Evolutionary conservation across 2,888 invertebrate species (phyloP), one percentile per base, ranked within the genome.

Genomic region (Leptinotarsa rubiginosa): DNA sequence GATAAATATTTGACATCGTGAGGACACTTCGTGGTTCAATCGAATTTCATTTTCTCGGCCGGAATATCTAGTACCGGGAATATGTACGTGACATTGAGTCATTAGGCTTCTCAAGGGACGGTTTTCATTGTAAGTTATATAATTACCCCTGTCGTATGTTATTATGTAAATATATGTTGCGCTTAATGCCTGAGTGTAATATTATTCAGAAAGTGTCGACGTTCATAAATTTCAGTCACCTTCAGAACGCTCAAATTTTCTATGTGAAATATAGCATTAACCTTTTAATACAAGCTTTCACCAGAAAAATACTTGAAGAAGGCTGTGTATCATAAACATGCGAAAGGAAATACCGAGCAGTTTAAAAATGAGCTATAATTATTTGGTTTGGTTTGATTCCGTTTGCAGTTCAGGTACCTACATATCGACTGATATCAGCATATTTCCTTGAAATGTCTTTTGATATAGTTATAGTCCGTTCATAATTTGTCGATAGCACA

Each of bases 81-180:
- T 65, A 47, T 59, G 47, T 73, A 69, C 76, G 76, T 78, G 78
- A 76, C 78, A 76, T 73, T 76, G 62, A 78, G 73, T 76, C 75
- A 75, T 78, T 78, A 78, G 65, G 73, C 67, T 72, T 70, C 66
- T 52, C 66, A 65, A 20, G 69, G 72, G 77, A 80, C 79, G 75
- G 70, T 70, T 74, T 78, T 75, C 74, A 76, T 77, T 79, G 73
- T 75, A 71, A 69, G 71, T 76, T 75, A 78, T 76, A 75, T 79
- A 80, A 79, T 79, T 79, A 74, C 75, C 71, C 69, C 67, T 59
- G 76, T 77, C 74, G 78, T 75, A 73, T 75, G 75, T 77, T 79
- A 80, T 80, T 80, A 81, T 78, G 79, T 77, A 79, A 81, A 81
- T 81, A 76, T 67, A 73, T 75, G 72, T 78, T 75, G 78, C 76